Conservation (phyloP, 2,113 vertebrate genomes). For the Sterna hirundo region DNA sequence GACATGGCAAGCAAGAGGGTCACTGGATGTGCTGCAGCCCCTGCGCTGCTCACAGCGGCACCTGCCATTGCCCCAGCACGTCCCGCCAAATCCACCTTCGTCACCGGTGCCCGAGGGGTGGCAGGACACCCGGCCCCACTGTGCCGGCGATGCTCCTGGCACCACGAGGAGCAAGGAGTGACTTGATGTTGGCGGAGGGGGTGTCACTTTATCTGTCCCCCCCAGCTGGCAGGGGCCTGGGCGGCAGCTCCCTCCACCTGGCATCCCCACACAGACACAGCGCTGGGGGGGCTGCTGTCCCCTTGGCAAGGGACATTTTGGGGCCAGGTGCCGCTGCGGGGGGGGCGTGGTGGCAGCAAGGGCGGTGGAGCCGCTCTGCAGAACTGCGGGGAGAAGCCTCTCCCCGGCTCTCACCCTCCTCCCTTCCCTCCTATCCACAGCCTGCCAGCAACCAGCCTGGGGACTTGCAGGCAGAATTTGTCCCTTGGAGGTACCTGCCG, state of each 20-base stretch:
- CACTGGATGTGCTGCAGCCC: background rate
- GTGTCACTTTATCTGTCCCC: background rate
- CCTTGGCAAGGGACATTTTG: background rate
- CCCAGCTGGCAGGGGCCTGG: background rate
- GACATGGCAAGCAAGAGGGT: background rate
- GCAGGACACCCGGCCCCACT: accelerated
- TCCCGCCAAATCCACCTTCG: background rate
- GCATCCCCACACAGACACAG: background rate
- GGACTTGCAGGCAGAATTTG: background rate
- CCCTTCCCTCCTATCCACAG: background rate
- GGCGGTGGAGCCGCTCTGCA: background rate
- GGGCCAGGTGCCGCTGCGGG: background rate
- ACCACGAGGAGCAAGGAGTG: background rate
- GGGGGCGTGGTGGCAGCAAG: background rate
- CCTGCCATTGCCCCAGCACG: background rate
- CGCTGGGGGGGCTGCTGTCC: background rate
- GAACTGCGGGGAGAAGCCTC: background rate
- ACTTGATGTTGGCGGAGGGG: background rate
- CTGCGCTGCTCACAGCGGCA: background rate
- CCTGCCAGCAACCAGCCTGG: background rate
- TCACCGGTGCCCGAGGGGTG: background rate
- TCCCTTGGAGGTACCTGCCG: background rate
- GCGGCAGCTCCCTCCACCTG: background rate
- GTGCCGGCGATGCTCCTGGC: background rate
- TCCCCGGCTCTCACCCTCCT: background rate